Conservation (phyloP, 2,888 invertebrate species). For the Callinectes sapidus region DNA sequence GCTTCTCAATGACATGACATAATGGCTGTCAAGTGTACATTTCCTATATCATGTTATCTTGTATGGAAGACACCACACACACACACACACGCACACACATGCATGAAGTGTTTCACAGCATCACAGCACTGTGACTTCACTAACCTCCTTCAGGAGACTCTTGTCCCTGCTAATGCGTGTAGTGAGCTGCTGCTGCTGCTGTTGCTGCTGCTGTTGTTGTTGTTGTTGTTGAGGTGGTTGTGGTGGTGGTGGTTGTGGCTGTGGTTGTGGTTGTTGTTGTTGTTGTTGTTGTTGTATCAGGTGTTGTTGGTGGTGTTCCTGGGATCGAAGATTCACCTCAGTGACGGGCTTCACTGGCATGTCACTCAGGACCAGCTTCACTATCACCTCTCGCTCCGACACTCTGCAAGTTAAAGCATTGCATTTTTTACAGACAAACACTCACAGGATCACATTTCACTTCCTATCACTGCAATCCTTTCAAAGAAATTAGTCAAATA, state of each 20-base stretch:
- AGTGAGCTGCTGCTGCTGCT: neutral
- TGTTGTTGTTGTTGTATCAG: neutral
- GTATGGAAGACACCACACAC: neutral
- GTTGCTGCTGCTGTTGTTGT: neutral
- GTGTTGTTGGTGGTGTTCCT: neutral
- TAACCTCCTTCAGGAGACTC: neutral
- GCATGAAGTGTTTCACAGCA: no score
- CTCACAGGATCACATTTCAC: neutral
- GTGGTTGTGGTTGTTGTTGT: neutral
- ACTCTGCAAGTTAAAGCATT: slow-evolving; percentile 3
- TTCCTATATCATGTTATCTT: neutral
- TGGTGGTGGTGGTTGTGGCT: neutral
- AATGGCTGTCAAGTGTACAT: neutral
- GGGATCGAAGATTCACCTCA: neutral
- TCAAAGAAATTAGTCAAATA: neutral
- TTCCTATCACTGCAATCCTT: neutral
- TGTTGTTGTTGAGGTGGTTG: neutral
- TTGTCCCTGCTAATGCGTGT: neutral
- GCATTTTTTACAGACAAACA: neutral
- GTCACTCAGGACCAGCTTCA: slow-evolving; percentile 39
- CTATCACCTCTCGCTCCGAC: slow-evolving; percentile 37
- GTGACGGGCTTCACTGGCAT: neutral
- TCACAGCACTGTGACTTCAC: neutral
- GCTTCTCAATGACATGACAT: neutral
- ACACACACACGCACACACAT: no score